phyloP scores from a whole-genome alignment of 2,888 invertebrate species.

The Zaprionus bogoriensis region DNA sequence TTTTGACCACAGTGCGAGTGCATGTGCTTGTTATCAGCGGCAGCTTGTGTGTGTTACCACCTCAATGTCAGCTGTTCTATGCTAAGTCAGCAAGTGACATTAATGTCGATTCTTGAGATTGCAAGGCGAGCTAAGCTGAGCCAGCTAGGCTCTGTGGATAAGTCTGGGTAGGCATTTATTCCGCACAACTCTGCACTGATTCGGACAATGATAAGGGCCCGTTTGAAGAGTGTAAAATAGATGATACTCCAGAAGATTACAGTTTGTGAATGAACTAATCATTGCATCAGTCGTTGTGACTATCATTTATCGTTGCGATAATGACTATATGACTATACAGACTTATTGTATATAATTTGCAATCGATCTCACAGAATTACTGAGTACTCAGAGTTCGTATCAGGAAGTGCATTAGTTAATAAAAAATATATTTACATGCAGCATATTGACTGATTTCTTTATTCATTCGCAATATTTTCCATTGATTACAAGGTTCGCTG shows the following conservation, averaged over 20 bases:
- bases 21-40: slow-evolving; percentile 41
- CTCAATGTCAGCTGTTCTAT: slow-evolving; percentile 37
- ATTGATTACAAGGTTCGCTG: slow-evolving; percentile 61
- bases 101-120: too few species aligned
- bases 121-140: too few species aligned
- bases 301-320: neutral
- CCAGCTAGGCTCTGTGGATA: too few species aligned
- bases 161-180: too few species aligned
- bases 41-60: slow-evolving; percentile 34
- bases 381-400: slow-evolving; percentile 8
- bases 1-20: slow-evolving; percentile 4
- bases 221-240: too few species aligned
- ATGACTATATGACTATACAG: neutral
- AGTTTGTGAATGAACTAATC: neutral
- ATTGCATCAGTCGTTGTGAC: neutral
- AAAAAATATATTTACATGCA: slow-evolving; percentile 6
- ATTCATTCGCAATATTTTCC: slow-evolving; percentile 41
- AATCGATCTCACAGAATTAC: neutral
- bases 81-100: slow-evolving; percentile 29
- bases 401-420: slow-evolving; percentile 53
- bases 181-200: too few species aligned
- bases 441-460: slow-evolving; percentile 15
- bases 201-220: too few species aligned
- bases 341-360: neutral
- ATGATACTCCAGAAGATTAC: neutral